Evolutionary conservation across 1,140 invertebrate genomes (phyloP).

Genomic region (Campoletis sonorensis): DNA sequence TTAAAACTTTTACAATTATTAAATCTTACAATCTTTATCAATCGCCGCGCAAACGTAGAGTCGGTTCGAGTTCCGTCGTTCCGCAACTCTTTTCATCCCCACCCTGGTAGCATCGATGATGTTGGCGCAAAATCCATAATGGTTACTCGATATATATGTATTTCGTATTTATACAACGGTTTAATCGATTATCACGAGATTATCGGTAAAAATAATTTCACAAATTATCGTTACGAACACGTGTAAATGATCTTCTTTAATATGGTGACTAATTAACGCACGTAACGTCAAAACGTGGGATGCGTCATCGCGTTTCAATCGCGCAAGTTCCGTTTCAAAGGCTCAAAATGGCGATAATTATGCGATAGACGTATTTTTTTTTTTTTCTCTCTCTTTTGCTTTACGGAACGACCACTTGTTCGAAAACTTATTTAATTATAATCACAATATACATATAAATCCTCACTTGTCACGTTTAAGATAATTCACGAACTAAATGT

Average conservation of each 20-base stretch:
- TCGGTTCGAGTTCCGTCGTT: constrained; percentile 41
- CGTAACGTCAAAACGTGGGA: constrained; percentile 45
- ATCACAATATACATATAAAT: neutral
- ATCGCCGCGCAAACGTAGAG: constrained; percentile 41
- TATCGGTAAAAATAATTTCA: constrained; percentile 46
- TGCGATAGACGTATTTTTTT: constrained; percentile 10
- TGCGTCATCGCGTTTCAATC: constrained; percentile 43
- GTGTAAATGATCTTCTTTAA: constrained; percentile 42
- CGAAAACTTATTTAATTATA: neutral
- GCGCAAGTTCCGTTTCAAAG: constrained; percentile 56
- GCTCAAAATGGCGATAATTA: constrained; percentile 61
- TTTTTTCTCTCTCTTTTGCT: constrained; percentile 24
- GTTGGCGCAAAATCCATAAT: constrained; percentile 64
- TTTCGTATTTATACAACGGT: constrained; percentile 12
- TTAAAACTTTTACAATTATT: constrained; percentile 15
- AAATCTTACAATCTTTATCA: constrained; percentile 42
- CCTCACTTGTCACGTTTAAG: neutral
- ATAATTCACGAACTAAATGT: constrained; percentile 14
- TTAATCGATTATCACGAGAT: constrained; percentile 19
- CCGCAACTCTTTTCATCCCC: constrained; percentile 32
- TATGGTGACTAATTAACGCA: neutral
- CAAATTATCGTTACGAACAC: constrained; percentile 46
- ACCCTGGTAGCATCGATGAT: constrained; percentile 46
- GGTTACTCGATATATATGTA: constrained; percentile 35
- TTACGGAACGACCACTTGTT: constrained; percentile 32